A percentile compares a stretch with the other conserved stretches of the same genome.
Conservation (phyloP, 1,140 invertebrate species). For the Drosophila nasuta region DNA sequence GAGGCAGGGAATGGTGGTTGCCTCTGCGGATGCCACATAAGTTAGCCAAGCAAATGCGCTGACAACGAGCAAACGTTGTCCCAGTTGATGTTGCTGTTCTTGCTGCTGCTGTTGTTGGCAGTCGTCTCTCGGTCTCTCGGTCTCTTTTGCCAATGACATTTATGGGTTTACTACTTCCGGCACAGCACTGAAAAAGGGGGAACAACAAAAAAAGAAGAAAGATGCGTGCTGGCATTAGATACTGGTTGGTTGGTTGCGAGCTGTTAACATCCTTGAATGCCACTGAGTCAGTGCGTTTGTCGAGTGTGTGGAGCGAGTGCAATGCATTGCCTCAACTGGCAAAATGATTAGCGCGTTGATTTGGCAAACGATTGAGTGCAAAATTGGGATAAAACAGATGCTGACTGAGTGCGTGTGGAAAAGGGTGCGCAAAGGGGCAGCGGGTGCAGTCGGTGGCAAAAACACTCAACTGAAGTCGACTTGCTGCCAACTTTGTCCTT, state of each 20-base stretch:
- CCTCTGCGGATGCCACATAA: conserved; percentile 68
- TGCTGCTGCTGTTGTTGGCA: conserved; percentile 49
- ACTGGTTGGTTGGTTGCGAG: conserved; percentile 10
- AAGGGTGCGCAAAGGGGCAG: background rate
- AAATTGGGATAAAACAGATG: conserved; percentile 16
- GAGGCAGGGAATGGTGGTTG: background rate
- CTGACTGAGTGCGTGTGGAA: background rate
- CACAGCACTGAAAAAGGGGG: background rate
- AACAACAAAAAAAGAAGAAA: conserved; percentile 5
- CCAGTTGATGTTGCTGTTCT: conserved; percentile 13
- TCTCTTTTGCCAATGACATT: conserved; percentile 29
- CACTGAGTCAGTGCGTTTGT: conserved; percentile 55
- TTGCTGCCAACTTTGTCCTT: conserved; percentile 50
- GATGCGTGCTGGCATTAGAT: conserved; percentile 20
- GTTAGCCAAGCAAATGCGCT: conserved; percentile 61
- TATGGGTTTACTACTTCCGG: conserved; percentile 54
- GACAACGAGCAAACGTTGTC: conserved; percentile 31
- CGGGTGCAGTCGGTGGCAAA: background rate
- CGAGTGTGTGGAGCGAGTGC: conserved; percentile 17
- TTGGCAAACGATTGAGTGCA: conserved; percentile 66
- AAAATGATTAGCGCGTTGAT: conserved; percentile 78
- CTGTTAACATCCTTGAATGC: conserved; percentile 62
- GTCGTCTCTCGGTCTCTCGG: background rate
- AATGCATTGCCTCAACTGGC: conserved; percentile 57
- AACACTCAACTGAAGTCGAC: conserved; percentile 32